phyloP scores from a whole-genome alignment of 2,888 invertebrate genomes.

The Pammene fasciana region DNA sequence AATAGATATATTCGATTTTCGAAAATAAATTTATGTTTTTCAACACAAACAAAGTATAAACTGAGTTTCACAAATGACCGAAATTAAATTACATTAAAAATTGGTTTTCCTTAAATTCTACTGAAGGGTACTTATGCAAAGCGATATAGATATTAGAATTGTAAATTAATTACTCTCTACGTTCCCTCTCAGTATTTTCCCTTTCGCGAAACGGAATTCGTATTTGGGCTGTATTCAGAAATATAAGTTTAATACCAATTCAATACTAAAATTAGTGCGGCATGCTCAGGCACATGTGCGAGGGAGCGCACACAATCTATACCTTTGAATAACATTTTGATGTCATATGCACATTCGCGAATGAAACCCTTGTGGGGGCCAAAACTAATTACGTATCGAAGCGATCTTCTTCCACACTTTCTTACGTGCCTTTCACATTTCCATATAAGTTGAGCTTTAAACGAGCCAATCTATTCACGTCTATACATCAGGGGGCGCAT shows the following conservation, averaged over 20 bases:
- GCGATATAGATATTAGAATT: slow-evolving; percentile 66
- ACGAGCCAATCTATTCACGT: slow-evolving; percentile 84
- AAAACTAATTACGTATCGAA: slow-evolving; percentile 83
- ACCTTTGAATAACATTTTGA: not conserved
- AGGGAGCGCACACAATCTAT: not conserved
- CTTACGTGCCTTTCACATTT: slow-evolving; percentile 83
- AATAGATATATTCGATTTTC: too few species aligned
- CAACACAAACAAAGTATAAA: not conserved
- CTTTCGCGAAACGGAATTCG: slow-evolving; percentile 71
- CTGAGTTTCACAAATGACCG: slow-evolving; percentile 39
- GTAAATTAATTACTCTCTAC: slow-evolving; percentile 70
- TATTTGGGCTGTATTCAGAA: slow-evolving; percentile 38
- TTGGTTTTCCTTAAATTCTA: slow-evolving; percentile 56
- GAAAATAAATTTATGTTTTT: not conserved
- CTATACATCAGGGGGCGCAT: slow-evolving; percentile 84
- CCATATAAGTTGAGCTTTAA: slow-evolving; percentile 84
- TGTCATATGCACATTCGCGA: slow-evolving; percentile 8
- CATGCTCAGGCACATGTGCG: not conserved
- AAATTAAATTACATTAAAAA: slow-evolving; percentile 42
- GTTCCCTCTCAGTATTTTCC: slow-evolving; percentile 62
- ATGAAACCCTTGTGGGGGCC: slow-evolving; percentile 59
- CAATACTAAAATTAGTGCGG: not conserved
- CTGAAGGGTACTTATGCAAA: slow-evolving; percentile 55
- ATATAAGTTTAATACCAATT: not conserved
- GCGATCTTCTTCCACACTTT: slow-evolving; percentile 80